Conservation (phyloP, 2,888 invertebrate genomes). For the Strigamia transsilvanica region DNA sequence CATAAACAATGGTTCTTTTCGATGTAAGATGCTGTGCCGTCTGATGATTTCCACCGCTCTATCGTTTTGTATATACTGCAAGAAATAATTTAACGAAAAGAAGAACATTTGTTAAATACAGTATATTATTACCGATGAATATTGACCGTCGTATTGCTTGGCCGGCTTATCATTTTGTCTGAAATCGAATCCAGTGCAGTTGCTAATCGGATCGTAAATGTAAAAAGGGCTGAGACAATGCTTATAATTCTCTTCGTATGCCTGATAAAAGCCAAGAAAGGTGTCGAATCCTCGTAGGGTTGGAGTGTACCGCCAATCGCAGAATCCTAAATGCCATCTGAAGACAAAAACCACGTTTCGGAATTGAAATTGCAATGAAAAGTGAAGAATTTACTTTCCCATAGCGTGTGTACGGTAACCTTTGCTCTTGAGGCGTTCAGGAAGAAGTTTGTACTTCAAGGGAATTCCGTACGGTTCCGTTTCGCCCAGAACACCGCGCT, state of each 20-base stretch:
- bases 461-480: not conserved
- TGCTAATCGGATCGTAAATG: not conserved
- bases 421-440: not conserved
- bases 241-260: not conserved
- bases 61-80: not conserved
- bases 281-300: constrained; percentile 33
- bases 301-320: constrained; percentile 28
- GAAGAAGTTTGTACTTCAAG: not conserved
- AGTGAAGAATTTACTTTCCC: not conserved
- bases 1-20: not conserved
- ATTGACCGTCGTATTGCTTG: not conserved
- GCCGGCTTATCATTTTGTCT: not conserved
- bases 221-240: not conserved
- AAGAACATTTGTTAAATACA: not conserved
- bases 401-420: not conserved
- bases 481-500: not conserved
- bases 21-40: not conserved
- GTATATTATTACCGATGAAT: not conserved
- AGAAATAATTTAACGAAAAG: not conserved
- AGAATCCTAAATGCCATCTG: constrained; percentile 50
- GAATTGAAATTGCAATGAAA: not conserved
- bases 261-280: constrained; percentile 24
- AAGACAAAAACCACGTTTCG: too few relatives aligned
- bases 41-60: not conserved
- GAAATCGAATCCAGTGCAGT: not conserved